Base-by-base conservation (phyloP, 2,888 invertebrate genomes). In the Trissolcus japonicus region DNA sequence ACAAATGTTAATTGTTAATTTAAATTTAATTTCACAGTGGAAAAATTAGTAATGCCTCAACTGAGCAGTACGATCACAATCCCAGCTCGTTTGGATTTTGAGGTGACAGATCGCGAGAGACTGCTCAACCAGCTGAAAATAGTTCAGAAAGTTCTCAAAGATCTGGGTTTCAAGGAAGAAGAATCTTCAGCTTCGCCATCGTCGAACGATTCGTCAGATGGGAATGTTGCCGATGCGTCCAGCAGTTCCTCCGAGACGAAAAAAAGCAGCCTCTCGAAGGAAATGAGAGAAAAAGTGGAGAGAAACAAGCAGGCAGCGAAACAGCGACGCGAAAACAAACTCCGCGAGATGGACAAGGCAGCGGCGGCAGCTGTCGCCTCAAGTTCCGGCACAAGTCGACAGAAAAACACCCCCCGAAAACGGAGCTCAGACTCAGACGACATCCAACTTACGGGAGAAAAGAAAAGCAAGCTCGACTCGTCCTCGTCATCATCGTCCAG, bases 11-110 rank as follows among this genome's bases (percentile, higher is more conserved):
- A 41, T 13, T n/a, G n/a, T 41, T 41, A 41, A 41, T 13, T 29
- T 29, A n/a, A 13, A 41, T 13, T 41, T 41, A 41, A 41, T 13
- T 29, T 29, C 6, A 29, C 86, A 95, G 95, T 95, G 87, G 93
- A 94, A 85, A 89, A 91, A 9, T 92, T 93, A 56, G 90, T 95
- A 1, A 80, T 90, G 2, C 92, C 93, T 72, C 95, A 95, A 82
- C 82, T 95, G 1, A 91, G 92, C 19, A 80, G 68, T 0, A 59
- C 69, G 0, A 82, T 86, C 3, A 63, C 54, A 7, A 43, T 89
- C 40, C 88, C 89, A 2, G 78, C 79, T 0, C 35, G 79, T 9
- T 68, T 88, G 1, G 82, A 82, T 41, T 88, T 88, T 56, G 80
- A 83, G 16, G 87, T 86, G 46, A 6, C 79, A 0, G 84, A 86